phyloP scores from a whole-genome alignment of 2,113 vertebrate species.

The Gnathochromis pfefferi region DNA sequence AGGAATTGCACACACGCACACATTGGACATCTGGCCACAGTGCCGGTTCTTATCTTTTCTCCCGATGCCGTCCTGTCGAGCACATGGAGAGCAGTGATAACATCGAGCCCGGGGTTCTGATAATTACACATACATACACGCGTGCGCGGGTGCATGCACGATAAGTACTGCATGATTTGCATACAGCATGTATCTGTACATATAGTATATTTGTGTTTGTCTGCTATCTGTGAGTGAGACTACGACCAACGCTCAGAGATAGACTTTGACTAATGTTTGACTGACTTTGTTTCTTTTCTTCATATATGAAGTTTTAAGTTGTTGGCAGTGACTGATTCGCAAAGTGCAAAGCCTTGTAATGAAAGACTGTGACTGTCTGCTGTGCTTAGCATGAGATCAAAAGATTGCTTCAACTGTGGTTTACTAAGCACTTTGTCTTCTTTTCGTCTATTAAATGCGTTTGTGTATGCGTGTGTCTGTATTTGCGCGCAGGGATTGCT shows the following conservation, averaged over 20 bases:
- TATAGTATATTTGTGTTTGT: neutral
- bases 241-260: neutral
- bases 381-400: conserved; percentile 23
- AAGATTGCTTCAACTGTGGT: conserved; percentile 22
- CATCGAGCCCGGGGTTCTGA: conserved; percentile 38
- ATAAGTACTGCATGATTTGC: neutral
- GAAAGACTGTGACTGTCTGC: conserved; percentile 6
- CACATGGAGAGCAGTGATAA: conserved; percentile 50
- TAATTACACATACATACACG: neutral
- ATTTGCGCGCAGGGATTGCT: neutral
- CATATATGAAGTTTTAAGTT: neutral
- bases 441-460: neutral
- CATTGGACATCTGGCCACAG: neutral
- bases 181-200: neutral
- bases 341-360: conserved; percentile 8
- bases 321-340: neutral
- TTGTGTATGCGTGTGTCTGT: neutral
- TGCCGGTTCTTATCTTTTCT: conserved; percentile 44
- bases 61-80: conserved; percentile 18
- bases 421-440: neutral
- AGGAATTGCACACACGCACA: neutral
- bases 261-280: neutral
- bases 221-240: neutral
- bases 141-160: accelerated
- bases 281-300: neutral